A percentile compares a stretch with the other conserved stretches of the same genome.
phyloP scores from a whole-genome alignment of 2,113 vertebrate genomes.

The Boulengeromyrus knoepffleri region DNA sequence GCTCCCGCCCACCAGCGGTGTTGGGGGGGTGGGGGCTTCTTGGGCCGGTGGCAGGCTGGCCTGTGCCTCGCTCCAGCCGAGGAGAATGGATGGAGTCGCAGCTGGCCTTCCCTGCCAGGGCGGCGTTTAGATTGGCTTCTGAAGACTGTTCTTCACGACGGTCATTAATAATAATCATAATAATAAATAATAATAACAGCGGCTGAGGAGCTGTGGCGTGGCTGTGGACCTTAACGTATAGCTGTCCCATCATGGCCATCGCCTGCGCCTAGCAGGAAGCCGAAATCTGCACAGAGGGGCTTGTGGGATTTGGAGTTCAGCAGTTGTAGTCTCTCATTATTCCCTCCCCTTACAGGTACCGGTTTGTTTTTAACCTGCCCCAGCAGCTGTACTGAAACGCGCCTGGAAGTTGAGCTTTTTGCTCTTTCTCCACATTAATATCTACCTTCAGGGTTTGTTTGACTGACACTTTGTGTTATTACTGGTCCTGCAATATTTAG shows the following conservation, averaged over 20 bases:
- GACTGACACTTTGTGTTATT: not conserved
- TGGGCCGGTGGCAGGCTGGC: not conserved
- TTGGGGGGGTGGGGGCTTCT: not conserved
- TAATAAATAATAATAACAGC: not conserved
- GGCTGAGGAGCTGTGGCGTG: not conserved
- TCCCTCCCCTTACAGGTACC: not conserved
- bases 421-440: not conserved
- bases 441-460: not conserved
- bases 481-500: not conserved
- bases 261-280: not conserved
- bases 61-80: not conserved
- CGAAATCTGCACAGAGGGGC: not conserved
- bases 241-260: not conserved
- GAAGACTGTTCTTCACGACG: not conserved
- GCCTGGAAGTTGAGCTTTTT: not conserved
- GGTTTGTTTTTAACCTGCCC: not conserved
- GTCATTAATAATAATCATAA: not conserved
- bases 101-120: not conserved
- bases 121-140: not conserved
- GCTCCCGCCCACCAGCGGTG: constrained; percentile 49
- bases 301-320: constrained; percentile 12
- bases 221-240: not conserved
- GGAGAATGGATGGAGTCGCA: not conserved
- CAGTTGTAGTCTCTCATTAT: not conserved
- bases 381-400: not conserved